These are phyloP conservation scores for Ganaspis sp. DNA, from an alignment of 1,140 invertebrate genomes.

Conservation along the genomic window DNA sequence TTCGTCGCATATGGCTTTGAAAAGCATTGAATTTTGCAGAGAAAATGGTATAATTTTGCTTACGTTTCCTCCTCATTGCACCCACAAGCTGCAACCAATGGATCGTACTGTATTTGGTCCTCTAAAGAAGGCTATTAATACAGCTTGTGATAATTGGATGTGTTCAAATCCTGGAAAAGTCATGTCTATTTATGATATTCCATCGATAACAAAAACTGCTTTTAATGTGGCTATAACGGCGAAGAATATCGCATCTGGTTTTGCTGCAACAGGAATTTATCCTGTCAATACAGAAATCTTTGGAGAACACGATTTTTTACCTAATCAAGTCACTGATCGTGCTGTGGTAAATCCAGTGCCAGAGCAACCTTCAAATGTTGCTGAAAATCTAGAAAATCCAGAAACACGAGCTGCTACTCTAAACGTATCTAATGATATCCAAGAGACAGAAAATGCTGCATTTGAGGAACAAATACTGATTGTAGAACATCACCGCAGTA, in stretches of 20 bases:
- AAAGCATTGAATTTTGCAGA: neutral
- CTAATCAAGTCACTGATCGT: constrained; percentile 63
- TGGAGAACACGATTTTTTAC: constrained; percentile 60
- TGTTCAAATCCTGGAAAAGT: neutral
- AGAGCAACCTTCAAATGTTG: neutral
- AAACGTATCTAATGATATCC: neutral
- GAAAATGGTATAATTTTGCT: neutral
- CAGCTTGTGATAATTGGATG: neutral
- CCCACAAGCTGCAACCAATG: neutral
- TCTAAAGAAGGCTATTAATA: neutral
- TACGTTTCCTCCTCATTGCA: neutral
- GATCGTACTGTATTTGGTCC: neutral
- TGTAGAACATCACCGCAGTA: neutral
- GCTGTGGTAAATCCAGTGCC: constrained; percentile 44
- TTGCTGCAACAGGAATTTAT: constrained; percentile 59
- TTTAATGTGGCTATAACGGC: constrained; percentile 66
- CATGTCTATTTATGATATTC: constrained; percentile 75
- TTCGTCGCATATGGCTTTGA: neutral
- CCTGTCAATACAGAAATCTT: constrained; percentile 64
- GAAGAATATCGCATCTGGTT: constrained; percentile 69
- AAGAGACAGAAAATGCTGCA: too few relatives aligned
- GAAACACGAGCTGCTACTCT: neutral
- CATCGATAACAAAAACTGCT: constrained; percentile 64
- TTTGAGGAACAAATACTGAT: neutral
- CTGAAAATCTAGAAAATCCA: neutral